Evolutionary conservation across 2,888 invertebrate species (phyloP), one percentile per base, ranked within the genome.

Genomic region (Pyrgus malvae): DNA sequence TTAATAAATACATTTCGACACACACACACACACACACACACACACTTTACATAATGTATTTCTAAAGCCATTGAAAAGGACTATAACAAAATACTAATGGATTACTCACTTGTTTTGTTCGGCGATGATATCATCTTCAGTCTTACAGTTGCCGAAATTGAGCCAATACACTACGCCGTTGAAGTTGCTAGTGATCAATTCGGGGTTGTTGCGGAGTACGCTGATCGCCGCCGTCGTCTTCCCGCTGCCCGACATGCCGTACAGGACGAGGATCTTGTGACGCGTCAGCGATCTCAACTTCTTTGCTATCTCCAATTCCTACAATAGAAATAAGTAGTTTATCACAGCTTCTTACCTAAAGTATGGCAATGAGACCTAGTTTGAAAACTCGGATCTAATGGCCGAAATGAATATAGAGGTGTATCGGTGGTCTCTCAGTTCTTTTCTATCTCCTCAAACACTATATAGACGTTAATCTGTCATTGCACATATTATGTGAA

Each of bases 241-340:
- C 19, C 95, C 95, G 62, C 91, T 93, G 1, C 95, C 95, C n/a
- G 93, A 91, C 94, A 95, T 94, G 7, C 95, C 95, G 71, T 94
- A 92, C 9, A 95, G 81, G 0, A 91, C 92, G 2, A 95, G 76
- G 59, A 92, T 92, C 57, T 91, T 87, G 60, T 92, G 91, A 3
- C 92, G 88, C 19, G 81, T 68, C 16, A 94, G 70, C 1, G 69
- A 66, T 44, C 72, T 71, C 27, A 94, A 70, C 46, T 81, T 83
- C n/a, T 65, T 58, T 37, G 83, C 86, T 37, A 94, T 80, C 62
- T 85, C 76, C 55, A 76, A 61, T 64, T 92, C 90, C 93, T 93
- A 67, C 1, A 41, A 46, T 42, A 25, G 27, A 25, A 25, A 21
- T 7, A 7, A 46, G 3, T 5, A 14, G 11, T n/a, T n/a, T n/a